phyloP scores from a whole-genome alignment of 2,888 invertebrate species.

The Torymus auratus region DNA sequence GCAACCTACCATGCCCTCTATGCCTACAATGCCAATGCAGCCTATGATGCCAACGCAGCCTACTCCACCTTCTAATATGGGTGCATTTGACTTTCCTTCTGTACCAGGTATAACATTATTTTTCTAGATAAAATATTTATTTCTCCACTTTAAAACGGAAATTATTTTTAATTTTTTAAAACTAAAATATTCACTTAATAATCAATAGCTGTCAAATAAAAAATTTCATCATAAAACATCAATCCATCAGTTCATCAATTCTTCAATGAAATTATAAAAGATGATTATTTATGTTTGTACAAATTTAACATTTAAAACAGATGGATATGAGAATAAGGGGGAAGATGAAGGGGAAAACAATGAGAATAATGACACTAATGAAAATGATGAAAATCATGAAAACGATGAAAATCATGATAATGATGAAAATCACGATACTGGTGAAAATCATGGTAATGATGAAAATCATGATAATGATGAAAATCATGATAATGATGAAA shows the following conservation, averaged over 20 bases:
- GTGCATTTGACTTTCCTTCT: conserved; percentile 66
- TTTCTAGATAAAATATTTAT: conserved; percentile 4
- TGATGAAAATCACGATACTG: too few relatives aligned
- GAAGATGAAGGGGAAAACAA: conserved; percentile 26
- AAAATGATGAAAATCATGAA: conserved; percentile 44
- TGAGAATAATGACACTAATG: conserved; percentile 38
- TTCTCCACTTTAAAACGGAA: conserved; percentile 22
- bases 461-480: conserved; percentile 12
- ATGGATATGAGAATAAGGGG: conserved; percentile 28
- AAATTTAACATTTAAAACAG: conserved; percentile 33
- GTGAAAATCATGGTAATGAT: background rate
- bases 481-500: conserved; percentile 12
- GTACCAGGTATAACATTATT: conserved; percentile 62
- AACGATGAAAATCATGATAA: conserved; percentile 1
- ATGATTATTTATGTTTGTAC: too few relatives aligned
- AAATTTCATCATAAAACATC: conserved; percentile 12
- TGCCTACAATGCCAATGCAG: conserved; percentile 35
- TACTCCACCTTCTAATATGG: conserved; percentile 60
- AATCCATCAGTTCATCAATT: background rate
- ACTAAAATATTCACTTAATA: background rate
- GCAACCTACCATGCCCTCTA: conserved; percentile 12
- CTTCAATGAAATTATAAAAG: background rate
- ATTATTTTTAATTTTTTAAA: conserved; percentile 7
- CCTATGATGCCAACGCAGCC: conserved; percentile 31
- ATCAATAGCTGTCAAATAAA: conserved; percentile 2